Evolutionary conservation across 2,797 vertebrate species (phyloP).

Genomic region (Synanceia verrucosa): DNA sequence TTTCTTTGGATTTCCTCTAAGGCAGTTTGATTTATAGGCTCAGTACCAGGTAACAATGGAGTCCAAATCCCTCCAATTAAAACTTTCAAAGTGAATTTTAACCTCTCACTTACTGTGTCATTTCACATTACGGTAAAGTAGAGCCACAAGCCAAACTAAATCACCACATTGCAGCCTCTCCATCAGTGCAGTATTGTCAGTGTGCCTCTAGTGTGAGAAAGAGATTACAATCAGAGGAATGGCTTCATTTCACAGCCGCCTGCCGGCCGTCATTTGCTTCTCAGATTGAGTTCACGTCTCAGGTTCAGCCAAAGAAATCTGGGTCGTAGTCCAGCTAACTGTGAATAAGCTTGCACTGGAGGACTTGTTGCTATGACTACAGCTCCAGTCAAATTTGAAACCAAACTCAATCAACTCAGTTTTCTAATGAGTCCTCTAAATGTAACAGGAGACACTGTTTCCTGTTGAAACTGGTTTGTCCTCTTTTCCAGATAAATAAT

Average conservation of each 20-base stretch:
- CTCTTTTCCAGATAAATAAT: too few relatives aligned
- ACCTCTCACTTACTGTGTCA: background rate
- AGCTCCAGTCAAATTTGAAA: background rate
- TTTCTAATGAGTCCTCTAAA: too few relatives aligned
- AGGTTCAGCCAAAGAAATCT: background rate
- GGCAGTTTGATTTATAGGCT: background rate
- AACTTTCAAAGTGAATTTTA: conserved; percentile 9
- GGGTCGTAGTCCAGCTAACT: background rate
- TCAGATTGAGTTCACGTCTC: background rate
- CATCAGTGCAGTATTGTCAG: conserved; percentile 48
- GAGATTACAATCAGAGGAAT: conserved; percentile 53
- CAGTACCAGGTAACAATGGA: background rate
- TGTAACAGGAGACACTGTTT: too few relatives aligned
- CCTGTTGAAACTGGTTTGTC: too few relatives aligned
- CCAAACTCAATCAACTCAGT: background rate
- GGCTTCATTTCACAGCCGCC: conserved; percentile 24
- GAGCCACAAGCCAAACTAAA: conserved; percentile 1
- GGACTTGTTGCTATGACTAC: background rate
- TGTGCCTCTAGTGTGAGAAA: background rate
- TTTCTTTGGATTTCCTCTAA: background rate
- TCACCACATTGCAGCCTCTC: conserved; percentile 26
- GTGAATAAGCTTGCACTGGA: background rate
- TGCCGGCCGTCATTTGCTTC: background rate
- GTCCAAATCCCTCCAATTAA: background rate
- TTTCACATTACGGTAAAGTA: conserved; percentile 17